Evolutionary conservation across 2,797 vertebrate species (phyloP), one percentile per base, ranked within the genome.

Genomic region (Mionectes olivaceus): DNA sequence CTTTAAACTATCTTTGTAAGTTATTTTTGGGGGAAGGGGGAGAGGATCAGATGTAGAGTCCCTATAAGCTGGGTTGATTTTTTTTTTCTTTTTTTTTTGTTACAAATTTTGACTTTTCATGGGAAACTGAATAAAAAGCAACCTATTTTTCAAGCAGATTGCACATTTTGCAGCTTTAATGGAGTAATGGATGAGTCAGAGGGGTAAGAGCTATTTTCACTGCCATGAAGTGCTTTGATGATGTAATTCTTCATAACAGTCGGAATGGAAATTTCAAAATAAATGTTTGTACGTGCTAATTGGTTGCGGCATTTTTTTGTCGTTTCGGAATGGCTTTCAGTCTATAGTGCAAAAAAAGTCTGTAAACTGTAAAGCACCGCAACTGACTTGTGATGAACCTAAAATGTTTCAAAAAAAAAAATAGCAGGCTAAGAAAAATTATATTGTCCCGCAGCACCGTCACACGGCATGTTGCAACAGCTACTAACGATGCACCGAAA

Each of bases 151-250:
- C 97, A 98, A 98, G 97, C 97, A 97, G 97, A 98, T 98, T 97
- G 97, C 98, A 98, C 98, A 98, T 98, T 98, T 98, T 98, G 98
- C 98, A 98, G 98, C 98, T 98, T 98, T 98, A 98, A 98, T 98
- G 98, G 97, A 98, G 95, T 97, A 97, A 96, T 95, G 97, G 97
- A 97, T 97, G 97, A 98, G 97, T 97, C 97, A 97, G 97, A 98
- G 93, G 97, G 96, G 95, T 95, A 97, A 97, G 97, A 98, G 98
- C 97, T 98, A 98, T 98, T 98, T 98, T 98, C 98, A 98, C 98
- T 98, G 98, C 98, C 98, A 97, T 97, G 92, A 98, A 98, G 98
- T 98, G 98, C 98, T 98, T 98, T 98, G 97, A 98, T 98, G 97
- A 98, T 98, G 98, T 98, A 98, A 98, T 98, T 98, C 98, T 98